phyloP scores from a whole-genome alignment of 2,113 vertebrate genomes.

The Gopherus flavomarginatus region DNA sequence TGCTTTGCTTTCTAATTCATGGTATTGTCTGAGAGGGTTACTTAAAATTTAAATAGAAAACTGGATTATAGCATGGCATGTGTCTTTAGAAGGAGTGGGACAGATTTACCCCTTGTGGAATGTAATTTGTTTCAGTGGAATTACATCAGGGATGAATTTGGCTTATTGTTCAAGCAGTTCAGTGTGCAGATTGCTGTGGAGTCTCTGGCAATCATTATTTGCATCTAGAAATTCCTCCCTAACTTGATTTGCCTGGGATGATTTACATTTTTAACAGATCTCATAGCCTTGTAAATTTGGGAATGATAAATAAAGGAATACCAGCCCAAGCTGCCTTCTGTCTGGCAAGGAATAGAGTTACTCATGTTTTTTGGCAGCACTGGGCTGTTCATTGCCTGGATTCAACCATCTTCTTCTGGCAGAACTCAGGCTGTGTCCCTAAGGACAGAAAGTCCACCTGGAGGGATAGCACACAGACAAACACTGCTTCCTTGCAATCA shows the following conservation, averaged over 20 bases:
- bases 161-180: background rate
- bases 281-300: conserved; percentile 41
- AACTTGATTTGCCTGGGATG: conserved; percentile 46
- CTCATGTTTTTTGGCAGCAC: conserved; percentile 9
- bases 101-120: conserved; percentile 17
- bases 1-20: background rate
- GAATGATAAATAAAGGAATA: conserved; percentile 39
- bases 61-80: background rate
- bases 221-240: conserved; percentile 45
- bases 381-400: background rate
- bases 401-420: background rate
- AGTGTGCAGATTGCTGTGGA: background rate
- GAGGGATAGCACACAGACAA: background rate
- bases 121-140: background rate
- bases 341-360: background rate
- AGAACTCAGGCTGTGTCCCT: background rate
- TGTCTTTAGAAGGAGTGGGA: conserved; percentile 6
- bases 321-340: background rate
- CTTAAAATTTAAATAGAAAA: conserved; percentile 44
- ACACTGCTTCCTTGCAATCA: background rate
- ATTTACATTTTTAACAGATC: conserved; percentile 49
- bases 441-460: background rate
- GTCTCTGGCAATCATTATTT: conserved; percentile 34
- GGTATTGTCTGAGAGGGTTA: background rate
- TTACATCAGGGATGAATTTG: background rate